Evolutionary conservation across 2,113 vertebrate species (phyloP).

Genomic region (Tychaedon coryphoeus): DNA sequence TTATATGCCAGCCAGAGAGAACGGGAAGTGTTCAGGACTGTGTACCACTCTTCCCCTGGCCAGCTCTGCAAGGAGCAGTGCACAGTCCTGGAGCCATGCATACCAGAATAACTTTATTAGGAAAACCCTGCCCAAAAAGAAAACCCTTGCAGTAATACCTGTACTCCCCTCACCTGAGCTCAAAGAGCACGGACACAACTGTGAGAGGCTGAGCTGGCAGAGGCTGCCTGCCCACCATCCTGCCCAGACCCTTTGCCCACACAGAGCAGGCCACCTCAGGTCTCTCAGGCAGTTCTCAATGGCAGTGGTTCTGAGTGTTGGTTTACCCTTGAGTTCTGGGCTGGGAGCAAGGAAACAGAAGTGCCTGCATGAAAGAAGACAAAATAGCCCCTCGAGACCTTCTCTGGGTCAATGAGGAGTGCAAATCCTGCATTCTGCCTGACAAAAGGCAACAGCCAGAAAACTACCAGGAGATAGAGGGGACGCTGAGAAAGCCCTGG

Average conservation of each 20-base stretch:
- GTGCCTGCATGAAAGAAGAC: not conserved
- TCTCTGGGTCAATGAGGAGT: not conserved
- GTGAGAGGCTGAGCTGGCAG: not conserved
- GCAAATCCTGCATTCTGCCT: not conserved
- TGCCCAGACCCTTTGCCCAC: not conserved
- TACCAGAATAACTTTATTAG: not conserved
- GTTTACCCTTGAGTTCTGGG: not conserved
- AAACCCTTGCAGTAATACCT: accelerated
- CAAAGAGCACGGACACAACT: not conserved
- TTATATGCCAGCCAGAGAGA: not conserved
- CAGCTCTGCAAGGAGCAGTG: not conserved
- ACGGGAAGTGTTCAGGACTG: not conserved
- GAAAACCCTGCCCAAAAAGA: not conserved
- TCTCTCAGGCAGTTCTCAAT: not conserved
- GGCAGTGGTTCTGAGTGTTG: accelerated
- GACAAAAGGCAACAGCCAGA: not conserved
- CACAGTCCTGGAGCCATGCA: accelerated
- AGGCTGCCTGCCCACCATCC: not conserved
- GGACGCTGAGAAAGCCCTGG: not conserved
- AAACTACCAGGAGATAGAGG: not conserved
- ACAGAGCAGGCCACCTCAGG: not conserved
- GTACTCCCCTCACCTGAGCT: not conserved
- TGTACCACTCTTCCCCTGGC: accelerated
- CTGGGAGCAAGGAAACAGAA: not conserved
- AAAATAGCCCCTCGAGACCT: not conserved